phyloP scores from a whole-genome alignment of 2,888 invertebrate species.

The Liposcelis brunnea region DNA sequence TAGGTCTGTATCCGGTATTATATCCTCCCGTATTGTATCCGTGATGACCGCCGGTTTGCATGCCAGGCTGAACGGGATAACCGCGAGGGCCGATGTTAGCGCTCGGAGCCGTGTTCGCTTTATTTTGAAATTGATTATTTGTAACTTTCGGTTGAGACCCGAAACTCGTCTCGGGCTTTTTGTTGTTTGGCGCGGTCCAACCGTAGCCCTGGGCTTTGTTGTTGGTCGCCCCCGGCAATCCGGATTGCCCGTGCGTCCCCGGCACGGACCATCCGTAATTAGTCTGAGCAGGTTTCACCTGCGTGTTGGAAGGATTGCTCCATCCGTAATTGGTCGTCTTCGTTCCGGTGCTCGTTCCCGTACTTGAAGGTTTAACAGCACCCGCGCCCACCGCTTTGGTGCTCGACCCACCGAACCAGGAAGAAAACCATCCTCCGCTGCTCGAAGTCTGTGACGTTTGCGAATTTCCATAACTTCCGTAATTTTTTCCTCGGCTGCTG shows the following conservation, averaged over 20 bases:
- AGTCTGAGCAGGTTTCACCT: not conserved
- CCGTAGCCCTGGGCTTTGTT: not conserved
- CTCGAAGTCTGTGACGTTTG: not conserved
- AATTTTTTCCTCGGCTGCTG: slow-evolving; percentile 1
- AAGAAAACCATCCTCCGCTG: slow-evolving; percentile 2
- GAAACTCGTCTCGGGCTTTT: not conserved
- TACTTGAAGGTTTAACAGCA: not conserved
- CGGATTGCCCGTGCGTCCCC: too few relatives aligned
- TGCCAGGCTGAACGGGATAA: slow-evolving; percentile 3
- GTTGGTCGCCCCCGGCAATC: not conserved
- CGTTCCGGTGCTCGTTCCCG: not conserved
- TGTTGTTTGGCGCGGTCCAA: not conserved
- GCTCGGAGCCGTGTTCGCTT: not conserved
- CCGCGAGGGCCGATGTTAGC: slow-evolving; percentile 3
- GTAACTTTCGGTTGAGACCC: too few relatives aligned
- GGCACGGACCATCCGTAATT: not conserved
- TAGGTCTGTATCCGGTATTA: not conserved
- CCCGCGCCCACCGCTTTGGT: not conserved
- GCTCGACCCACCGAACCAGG: not conserved
- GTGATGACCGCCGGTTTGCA: not conserved
- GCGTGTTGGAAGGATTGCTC: not conserved
- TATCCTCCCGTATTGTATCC: not conserved
- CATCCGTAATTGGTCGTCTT: not conserved
- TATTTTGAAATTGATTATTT: not conserved
- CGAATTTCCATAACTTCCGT: not conserved